Evolutionary conservation across 2,113 vertebrate genomes (phyloP).

Genomic region (Apus apus): DNA sequence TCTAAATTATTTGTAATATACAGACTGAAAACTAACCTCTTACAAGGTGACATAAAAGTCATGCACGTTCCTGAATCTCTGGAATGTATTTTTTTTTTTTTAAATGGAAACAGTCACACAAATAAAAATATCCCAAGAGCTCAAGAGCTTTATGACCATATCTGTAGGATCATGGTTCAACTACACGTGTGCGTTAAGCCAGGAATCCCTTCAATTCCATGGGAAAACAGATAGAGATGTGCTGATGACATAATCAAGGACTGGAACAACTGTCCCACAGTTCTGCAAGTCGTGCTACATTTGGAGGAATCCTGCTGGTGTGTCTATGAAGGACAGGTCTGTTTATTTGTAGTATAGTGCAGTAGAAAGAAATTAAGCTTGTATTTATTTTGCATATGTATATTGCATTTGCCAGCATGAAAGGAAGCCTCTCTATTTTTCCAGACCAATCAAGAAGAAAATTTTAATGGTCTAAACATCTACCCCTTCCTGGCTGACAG

Average conservation of each 20-base stretch:
- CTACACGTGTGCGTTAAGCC: neutral
- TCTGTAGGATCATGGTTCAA: neutral
- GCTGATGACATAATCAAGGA: neutral
- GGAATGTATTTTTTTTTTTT: neutral
- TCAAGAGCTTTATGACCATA: neutral
- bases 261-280: neutral
- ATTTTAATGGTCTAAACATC: neutral
- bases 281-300: neutral
- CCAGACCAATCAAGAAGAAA: neutral
- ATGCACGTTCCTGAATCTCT: rapidly evolving
- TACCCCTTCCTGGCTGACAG: neutral
- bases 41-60: neutral
- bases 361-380: neutral
- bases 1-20: neutral
- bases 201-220: neutral
- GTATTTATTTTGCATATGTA: constrained; percentile 12
- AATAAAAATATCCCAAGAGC: neutral
- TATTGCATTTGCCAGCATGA: neutral
- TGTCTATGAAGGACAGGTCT: neutral
- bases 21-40: neutral
- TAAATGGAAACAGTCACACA: neutral
- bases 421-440: constrained; percentile 44
- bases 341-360: neutral
- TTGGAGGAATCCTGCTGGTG: neutral
- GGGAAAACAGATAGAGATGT: constrained; percentile 14